These are phyloP conservation scores for Myotis findleyi DNA, from an alignment of 2,797 vertebrate species.

Conservation along the genomic window DNA sequence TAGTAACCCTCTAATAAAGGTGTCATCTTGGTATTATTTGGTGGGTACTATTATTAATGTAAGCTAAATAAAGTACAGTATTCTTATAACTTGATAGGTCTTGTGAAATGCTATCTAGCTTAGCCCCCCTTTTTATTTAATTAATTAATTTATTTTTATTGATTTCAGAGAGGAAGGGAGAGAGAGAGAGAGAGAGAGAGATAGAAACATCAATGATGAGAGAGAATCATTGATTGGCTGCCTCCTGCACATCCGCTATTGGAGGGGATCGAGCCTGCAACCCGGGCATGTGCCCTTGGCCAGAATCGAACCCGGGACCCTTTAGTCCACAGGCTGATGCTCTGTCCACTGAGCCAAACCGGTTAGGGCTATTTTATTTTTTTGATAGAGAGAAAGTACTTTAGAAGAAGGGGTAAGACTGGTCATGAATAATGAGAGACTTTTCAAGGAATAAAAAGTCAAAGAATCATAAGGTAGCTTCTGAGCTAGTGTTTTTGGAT, in stretches of 20 bases:
- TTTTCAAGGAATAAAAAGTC: slow-evolving; percentile 6
- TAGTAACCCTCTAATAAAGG: background rate
- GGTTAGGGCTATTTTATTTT: background rate
- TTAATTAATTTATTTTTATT: too few relatives aligned
- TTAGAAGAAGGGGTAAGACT: background rate
- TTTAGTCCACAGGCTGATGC: too few relatives aligned
- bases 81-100: background rate
- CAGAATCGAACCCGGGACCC: too few relatives aligned
- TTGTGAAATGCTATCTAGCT: background rate
- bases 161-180: too few relatives aligned
- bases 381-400: background rate
- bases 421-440: background rate
- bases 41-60: slow-evolving; percentile 10
- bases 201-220: too few relatives aligned
- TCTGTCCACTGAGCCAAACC: too few relatives aligned
- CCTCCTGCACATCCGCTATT: too few relatives aligned
- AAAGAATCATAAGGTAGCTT: slow-evolving; percentile 29
- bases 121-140: background rate
- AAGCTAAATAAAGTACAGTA: slow-evolving; percentile 15
- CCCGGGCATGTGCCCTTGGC: too few relatives aligned
- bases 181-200: too few relatives aligned
- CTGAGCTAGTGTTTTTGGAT: background rate
- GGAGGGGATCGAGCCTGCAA: too few relatives aligned
- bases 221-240: too few relatives aligned
- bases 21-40: background rate